These are phyloP conservation scores for Emmelina monodactyla DNA, from an alignment of 2,888 invertebrate species.

Conservation along the genomic window DNA sequence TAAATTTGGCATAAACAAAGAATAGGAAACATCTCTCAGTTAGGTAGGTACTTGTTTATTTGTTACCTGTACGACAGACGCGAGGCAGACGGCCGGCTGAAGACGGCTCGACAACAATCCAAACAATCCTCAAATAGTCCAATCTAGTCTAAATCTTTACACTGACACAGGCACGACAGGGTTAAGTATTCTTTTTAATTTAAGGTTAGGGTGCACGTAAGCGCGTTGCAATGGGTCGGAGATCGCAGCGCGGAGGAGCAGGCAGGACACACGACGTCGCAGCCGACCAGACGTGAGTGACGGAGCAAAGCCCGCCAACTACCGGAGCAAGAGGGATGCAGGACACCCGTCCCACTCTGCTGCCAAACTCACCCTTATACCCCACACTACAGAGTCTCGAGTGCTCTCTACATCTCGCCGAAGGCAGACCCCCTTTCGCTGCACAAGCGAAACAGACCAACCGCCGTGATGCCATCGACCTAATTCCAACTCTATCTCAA, in stretches of 20 bases:
- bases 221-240: conserved; percentile 50
- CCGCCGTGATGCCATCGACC: conserved; percentile 19
- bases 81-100: conserved; percentile 30
- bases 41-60: conserved; percentile 36
- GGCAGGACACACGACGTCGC: conserved; percentile 57
- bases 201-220: conserved; percentile 28
- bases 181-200: neutral
- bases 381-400: conserved; percentile 53
- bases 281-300: conserved; percentile 61
- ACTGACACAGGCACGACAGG: neutral
- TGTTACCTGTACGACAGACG: conserved; percentile 49
- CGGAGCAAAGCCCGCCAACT: conserved; percentile 53
- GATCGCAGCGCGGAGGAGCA: conserved; percentile 59
- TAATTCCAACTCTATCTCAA: conserved; percentile 27
- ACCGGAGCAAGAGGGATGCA: conserved; percentile 28
- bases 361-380: conserved; percentile 57
- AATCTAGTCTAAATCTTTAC: neutral
- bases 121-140: conserved; percentile 7
- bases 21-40: conserved; percentile 38
- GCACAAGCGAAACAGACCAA: conserved; percentile 31
- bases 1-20: too few species aligned
- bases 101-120: conserved; percentile 24
- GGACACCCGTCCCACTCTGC: conserved; percentile 35
- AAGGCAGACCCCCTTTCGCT: conserved; percentile 47
- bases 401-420: conserved; percentile 46